A percentile compares a stretch with the other conserved stretches of the same genome.
Conservation (phyloP, 2,797 vertebrate species). For the Brotula barbata region DNA sequence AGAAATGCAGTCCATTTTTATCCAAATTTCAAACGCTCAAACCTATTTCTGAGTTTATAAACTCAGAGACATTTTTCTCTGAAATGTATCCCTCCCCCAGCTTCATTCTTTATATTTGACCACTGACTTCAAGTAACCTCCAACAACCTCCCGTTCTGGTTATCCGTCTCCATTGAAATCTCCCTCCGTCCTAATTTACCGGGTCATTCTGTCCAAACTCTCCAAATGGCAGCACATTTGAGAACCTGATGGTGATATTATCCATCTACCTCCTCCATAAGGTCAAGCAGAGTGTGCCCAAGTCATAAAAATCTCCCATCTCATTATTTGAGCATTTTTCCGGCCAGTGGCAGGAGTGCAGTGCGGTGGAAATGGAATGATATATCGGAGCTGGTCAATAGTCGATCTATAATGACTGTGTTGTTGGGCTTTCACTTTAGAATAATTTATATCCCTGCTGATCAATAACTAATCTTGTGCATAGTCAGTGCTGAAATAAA, state of each 20-base stretch:
- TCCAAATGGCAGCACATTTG: slow-evolving; percentile 41
- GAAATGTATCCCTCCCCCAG: too few species aligned
- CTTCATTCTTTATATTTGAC: slow-evolving; percentile 16
- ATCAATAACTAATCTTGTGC: slow-evolving; percentile 85
- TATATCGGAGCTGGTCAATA: slow-evolving; percentile 74
- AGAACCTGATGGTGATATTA: slow-evolving; percentile 57
- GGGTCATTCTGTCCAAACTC: slow-evolving; percentile 43
- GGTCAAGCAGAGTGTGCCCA: slow-evolving; percentile 73
- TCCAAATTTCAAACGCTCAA: too few species aligned
- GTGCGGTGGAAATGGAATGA: slow-evolving; percentile 72
- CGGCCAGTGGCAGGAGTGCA: slow-evolving; percentile 61
- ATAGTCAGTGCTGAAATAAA: slow-evolving; percentile 81
- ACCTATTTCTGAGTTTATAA: too few species aligned
- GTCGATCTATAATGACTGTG: slow-evolving; percentile 78
- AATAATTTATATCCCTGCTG: slow-evolving; percentile 80
- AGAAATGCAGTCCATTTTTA: too few species aligned
- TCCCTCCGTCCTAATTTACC: slow-evolving; percentile 46
- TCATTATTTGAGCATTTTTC: slow-evolving; percentile 76
- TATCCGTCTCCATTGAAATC: slow-evolving; percentile 38
- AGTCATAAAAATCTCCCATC: slow-evolving; percentile 74
- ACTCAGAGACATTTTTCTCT: too few species aligned
- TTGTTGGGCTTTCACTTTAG: slow-evolving; percentile 80
- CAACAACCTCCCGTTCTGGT: slow-evolving; percentile 4
- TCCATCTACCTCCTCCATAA: slow-evolving; percentile 61
- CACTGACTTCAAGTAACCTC: slow-evolving; percentile 24